Base-by-base conservation (phyloP, 2,113 vertebrate species). In the Anser cygnoides region DNA sequence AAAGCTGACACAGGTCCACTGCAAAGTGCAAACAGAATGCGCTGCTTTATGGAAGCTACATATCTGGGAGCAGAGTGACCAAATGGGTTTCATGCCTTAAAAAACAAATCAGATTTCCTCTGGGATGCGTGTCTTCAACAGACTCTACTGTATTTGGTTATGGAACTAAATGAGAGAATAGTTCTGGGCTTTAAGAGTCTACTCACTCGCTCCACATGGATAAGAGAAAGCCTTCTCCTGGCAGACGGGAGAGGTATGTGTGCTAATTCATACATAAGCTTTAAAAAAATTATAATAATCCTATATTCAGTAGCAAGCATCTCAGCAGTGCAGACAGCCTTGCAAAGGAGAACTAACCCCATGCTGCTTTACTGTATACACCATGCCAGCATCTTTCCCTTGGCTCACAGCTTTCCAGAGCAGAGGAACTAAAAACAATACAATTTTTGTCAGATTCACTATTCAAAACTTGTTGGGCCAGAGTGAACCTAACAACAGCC, bases 391-490 rank as follows among this genome's bases (percentile, higher is more conserved):
- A 83, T 93, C 96, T 92, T 95, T 93, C 93, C 93, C 95, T 94
- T 92, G 94, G 88, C 94, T 96, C 83, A 70, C 92, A 95, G 90
- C 76, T 96, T 96, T 94, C 88, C 90, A 93, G 91, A 89, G 93
- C 93, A 94, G 92, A 61, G 95, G 94, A 95, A 94, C 89, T 95
- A 84, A 95, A 96, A 95, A 68, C 84, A 95, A 92, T 84, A 84
- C 83, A 90, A 93, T 90, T 96, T 90, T 96, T 86, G 92, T 96
- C 95, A 97, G 93, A 94, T 93, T 95, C 90, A 94, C 95, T 92
- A 89, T 84, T 96, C 92, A 92, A 94, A 93, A 91, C 76, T 93
- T 92, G 73, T 83, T 96, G 92, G 92, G 92, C 4, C 4, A 89
- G 70, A 96, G 79, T 93, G 93, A 96, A 94, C 76, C 76, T 63